Conservation (phyloP, 1,140 invertebrate genomes). For the Drosophila asahinai region DNA sequence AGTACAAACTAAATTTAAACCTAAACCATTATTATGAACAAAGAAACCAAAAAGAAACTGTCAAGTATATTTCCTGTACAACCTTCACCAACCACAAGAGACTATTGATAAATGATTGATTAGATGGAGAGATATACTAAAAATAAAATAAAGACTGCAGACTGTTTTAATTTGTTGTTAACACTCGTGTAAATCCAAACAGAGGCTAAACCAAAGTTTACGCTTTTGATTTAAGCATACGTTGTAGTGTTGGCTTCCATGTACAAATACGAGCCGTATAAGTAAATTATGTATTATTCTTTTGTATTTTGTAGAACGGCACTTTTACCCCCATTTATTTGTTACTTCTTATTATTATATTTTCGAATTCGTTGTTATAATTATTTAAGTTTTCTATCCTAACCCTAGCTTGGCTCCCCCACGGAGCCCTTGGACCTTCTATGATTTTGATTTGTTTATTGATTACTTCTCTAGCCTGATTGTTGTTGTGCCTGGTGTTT, state of each 20-base stretch:
- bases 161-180: conserved; percentile 69
- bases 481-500: conserved; percentile 73
- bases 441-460: conserved; percentile 34
- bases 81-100: conserved; percentile 21
- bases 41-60: conserved; percentile 26
- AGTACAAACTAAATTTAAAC: conserved; percentile 47
- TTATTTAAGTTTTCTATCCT: conserved; percentile 43
- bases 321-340: conserved; percentile 50
- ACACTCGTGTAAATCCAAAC: conserved; percentile 47
- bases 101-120: conserved; percentile 55
- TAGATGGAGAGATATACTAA: conserved; percentile 47
- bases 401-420: conserved; percentile 31
- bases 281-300: conserved; percentile 52
- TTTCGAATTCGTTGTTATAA: neutral
- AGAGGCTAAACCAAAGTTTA: conserved; percentile 37
- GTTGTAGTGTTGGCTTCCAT: conserved; percentile 61
- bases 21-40: conserved; percentile 31
- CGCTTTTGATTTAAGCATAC: conserved; percentile 60
- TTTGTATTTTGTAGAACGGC: conserved; percentile 81
- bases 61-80: conserved; percentile 53
- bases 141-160: conserved; percentile 80
- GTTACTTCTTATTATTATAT: conserved; percentile 14
- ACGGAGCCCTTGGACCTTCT: conserved; percentile 29
- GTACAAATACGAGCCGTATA: conserved; percentile 37
- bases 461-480: conserved; percentile 64